phyloP scores from a whole-genome alignment of 2,113 vertebrate species.

The Tiliqua scincoides region DNA sequence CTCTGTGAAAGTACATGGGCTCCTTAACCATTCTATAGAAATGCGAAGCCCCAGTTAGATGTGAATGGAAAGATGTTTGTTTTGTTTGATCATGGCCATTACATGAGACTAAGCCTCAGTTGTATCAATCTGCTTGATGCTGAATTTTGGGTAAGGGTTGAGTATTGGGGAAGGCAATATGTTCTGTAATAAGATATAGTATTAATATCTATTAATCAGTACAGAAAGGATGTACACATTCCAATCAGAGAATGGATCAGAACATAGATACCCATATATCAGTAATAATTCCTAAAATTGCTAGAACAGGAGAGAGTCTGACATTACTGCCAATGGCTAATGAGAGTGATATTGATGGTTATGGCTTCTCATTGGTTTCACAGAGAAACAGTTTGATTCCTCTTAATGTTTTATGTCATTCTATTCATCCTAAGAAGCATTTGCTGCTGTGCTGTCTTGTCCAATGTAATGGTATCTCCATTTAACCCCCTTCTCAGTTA shows the following conservation, averaged over 20 bases:
- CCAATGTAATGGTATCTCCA: background rate
- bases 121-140: too few species aligned
- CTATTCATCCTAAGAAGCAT: background rate
- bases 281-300: background rate
- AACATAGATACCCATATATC: background rate
- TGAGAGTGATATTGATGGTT: background rate
- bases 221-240: background rate
- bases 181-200: background rate
- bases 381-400: background rate
- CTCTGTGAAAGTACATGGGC: background rate
- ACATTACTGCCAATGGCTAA: background rate
- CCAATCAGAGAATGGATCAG: background rate
- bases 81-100: background rate
- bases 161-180: too few species aligned
- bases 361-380: background rate
- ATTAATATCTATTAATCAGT: background rate
- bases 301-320: background rate
- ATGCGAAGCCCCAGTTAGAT: background rate
- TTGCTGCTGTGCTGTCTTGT: background rate
- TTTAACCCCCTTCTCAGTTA: background rate
- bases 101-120: background rate
- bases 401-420: background rate
- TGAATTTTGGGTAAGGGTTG: background rate
- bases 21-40: background rate
- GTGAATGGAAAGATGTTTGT: background rate